phyloP scores from a whole-genome alignment of 2,113 vertebrate species.

The Tetraodon nigroviridis region DNA sequence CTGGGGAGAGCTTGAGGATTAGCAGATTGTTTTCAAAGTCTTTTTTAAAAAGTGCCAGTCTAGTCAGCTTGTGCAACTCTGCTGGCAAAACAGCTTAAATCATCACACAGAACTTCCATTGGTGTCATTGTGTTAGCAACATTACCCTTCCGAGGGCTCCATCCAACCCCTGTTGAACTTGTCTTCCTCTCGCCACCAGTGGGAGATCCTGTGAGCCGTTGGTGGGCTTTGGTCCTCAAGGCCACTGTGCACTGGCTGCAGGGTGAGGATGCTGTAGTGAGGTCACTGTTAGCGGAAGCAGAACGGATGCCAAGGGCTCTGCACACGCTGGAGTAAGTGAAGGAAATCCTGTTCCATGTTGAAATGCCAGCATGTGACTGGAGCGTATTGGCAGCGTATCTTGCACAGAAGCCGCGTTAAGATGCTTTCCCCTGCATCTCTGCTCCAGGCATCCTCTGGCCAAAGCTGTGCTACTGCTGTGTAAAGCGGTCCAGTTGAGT shows the following conservation, averaged over 20 bases:
- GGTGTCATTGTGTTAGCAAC: not conserved
- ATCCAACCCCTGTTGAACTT: not conserved
- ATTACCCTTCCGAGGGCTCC: not conserved
- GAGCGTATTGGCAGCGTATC: too few relatives aligned
- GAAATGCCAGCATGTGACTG: too few relatives aligned
- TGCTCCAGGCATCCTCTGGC: conserved; percentile 84
- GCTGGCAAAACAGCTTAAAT: not conserved
- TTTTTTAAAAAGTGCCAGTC: too few relatives aligned
- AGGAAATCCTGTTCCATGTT: not conserved
- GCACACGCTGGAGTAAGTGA: conserved; percentile 85
- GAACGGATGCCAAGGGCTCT: conserved; percentile 90
- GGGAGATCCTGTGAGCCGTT: conserved; percentile 87
- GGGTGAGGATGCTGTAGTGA: conserved; percentile 83
- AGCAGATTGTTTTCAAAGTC: conserved; percentile 10
- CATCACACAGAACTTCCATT: not conserved
- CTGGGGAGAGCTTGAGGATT: not conserved
- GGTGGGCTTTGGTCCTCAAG: conserved; percentile 89
- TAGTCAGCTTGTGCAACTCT: not conserved
- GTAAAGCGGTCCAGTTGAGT: conserved; percentile 87
- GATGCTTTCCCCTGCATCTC: not conserved
- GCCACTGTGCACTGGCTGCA: conserved; percentile 87
- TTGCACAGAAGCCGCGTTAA: not conserved
- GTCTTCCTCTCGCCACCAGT: conserved; percentile 62
- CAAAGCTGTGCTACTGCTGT: conserved; percentile 83
- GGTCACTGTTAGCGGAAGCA: conserved; percentile 79